Percentiles rank a stretch among this genome's conserved stretches.
phyloP scores from a whole-genome alignment of 2,797 vertebrate species.

The Xenopus petersii region DNA sequence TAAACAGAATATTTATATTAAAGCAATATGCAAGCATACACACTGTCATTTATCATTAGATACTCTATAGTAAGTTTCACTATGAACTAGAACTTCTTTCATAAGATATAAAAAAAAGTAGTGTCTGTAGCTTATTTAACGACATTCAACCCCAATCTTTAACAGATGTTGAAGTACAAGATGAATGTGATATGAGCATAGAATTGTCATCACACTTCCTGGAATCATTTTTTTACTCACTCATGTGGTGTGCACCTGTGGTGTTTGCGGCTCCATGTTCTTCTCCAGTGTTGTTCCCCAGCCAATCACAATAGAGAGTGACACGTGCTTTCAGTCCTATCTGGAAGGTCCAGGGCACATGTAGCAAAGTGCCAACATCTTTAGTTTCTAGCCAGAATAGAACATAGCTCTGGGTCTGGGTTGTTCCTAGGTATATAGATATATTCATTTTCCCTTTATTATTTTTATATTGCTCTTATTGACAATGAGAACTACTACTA shows the following conservation, averaged over 20 bases:
- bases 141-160: constrained; percentile 39
- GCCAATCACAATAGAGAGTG: neutral
- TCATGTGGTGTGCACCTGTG: constrained; percentile 60
- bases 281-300: constrained; percentile 3
- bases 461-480: too few species aligned
- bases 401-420: too few species aligned
- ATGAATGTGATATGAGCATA: constrained; percentile 46
- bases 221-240: constrained; percentile 48
- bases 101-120: neutral
- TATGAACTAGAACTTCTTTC: neutral
- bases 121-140: neutral
- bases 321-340: neutral
- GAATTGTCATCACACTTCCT: constrained; percentile 51
- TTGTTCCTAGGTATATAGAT: too few species aligned
- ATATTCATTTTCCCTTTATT: too few species aligned
- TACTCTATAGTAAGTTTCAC: neutral
- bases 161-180: constrained; percentile 47
- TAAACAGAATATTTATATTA: too few species aligned
- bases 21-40: too few species aligned
- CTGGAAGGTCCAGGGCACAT: neutral
- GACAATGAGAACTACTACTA: too few species aligned
- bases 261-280: constrained; percentile 43
- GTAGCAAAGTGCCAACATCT: too few species aligned
- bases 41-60: too few species aligned
- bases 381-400: too few species aligned